Evolutionary conservation across 2,797 vertebrate genomes (phyloP).

Genomic region (Somateria mollissima): DNA sequence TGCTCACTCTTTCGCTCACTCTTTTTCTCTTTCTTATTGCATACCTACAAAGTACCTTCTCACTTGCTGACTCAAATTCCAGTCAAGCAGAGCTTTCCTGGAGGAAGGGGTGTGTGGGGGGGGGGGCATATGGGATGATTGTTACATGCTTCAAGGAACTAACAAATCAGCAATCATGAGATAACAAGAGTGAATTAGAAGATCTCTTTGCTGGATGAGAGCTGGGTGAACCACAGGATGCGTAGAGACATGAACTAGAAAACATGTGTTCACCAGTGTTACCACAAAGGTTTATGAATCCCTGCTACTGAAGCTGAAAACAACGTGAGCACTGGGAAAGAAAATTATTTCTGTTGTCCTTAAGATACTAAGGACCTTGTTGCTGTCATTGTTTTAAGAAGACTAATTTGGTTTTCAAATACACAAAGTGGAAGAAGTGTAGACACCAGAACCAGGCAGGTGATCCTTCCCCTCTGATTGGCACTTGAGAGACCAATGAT

Average conservation of each 20-base stretch:
- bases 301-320: neutral
- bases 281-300: neutral
- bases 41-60: neutral
- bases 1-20: no score
- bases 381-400: neutral
- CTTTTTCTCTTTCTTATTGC: no score
- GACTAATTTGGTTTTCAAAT: neutral
- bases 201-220: neutral
- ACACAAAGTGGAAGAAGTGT: neutral
- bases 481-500: neutral
- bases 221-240: neutral
- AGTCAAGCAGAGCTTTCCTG: neutral
- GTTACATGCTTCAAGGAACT: neutral
- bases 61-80: neutral
- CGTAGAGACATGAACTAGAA: neutral
- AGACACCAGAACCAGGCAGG: neutral
- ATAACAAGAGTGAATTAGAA: neutral
- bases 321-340: neutral
- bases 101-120: fast-evolving
- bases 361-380: neutral
- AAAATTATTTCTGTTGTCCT: neutral
- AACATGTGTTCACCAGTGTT: neutral
- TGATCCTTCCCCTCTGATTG: neutral
- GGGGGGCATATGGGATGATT: fast-evolving
- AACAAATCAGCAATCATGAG: neutral